Evolutionary conservation across 2,888 invertebrate genomes (phyloP), one percentile per base, ranked within the genome.

Genomic region (Plusia festucae): DNA sequence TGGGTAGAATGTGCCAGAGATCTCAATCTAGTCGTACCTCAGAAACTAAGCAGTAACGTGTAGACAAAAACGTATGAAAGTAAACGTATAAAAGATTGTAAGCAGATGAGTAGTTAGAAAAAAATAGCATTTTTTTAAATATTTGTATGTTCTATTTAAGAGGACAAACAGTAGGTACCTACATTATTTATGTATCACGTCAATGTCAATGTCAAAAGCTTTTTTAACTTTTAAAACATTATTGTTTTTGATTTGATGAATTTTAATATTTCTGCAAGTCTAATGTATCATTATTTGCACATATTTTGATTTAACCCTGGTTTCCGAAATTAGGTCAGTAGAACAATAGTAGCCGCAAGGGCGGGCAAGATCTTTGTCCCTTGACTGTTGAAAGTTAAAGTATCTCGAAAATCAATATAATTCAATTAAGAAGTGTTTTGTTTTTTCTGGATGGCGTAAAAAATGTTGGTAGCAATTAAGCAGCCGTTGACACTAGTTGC

Each of bases 271-370:
- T n/a, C 5, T 8, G 8, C 27, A 5, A 27, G 27, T 27, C 8
- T 5, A 24, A 24, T 24, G 6, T 5, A 7, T 27, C 3, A 27
- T 5, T 27, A 5, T 27, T 27, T 27, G 27, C 24, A 15, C 5
- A 15, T 11, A 9, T 13, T 13, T 40, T 40, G n/a, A 40, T n/a
- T 40, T 5, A 40, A 40, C n/a, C 46, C 24, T 58, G n/a, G 61
- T 40, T 51, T 61, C 59, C 44, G 53, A 62, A 88, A 86, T 82
- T 87, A 88, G 89, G 89, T 88, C 84, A 90, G 82, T 88, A 68
- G 89, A 85, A 69, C 85, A 82, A 16, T 18, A 22, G 40, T 24
- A 53, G 27, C 58, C 56, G 53, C 54, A 53, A 15, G 22, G 57
- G 53, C 18, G 55, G 61, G 56, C 44, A 60, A 34, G 40, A 73